Base-by-base conservation (phyloP, 53 echinoderm and acorn worm species). In the Hippasteria phrygiana region DNA sequence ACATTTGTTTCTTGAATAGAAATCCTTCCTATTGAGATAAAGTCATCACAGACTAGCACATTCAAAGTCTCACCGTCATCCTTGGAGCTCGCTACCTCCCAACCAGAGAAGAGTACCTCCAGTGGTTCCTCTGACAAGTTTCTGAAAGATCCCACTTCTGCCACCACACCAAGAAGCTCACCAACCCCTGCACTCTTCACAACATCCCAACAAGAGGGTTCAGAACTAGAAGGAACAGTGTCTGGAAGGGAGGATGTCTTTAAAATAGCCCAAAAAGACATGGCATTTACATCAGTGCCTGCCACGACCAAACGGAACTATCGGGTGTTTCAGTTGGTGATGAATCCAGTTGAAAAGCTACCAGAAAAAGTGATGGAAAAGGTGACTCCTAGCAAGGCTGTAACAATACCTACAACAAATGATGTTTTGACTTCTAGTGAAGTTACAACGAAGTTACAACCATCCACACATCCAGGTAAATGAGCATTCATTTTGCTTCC, bases 391-490 rank as follows among this genome's bases (percentile, higher is more conserved):
- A 59, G 13, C 41, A 16, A 26, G 55, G 31, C 82, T 64, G 64
- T 32, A 43, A 45, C 43, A 37, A 17, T 47, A 43, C 4, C 4
- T 11, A 43, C 46, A 27, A 1, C 31, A 29, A 26, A 1, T 3
- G 69, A 67, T 28, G 36, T 26, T 28, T 10, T 17, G 29, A 31
- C 69, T 17, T 22, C 74, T 0, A 43, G 32, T 16, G 20, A 28
- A 37, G 13, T 43, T 13, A 41, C 82, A 29, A 81, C 64, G 27
- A 81, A 42, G 65, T 20, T 81, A 28, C 64, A 81, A 26, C 45
- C 82, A 18, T 81, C 82, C 29, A 64, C 17, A 26, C 27, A 64
- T 43, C 82, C 63, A 81, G 82, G 82, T 81, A 20, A 37, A 20
- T 12, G 18, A 62, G 5, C 18, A 6, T 5, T 22, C 62, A 12